These are phyloP conservation scores for Hipposideros armiger DNA, from an alignment of 2,113 vertebrate species.

Conservation along the genomic window DNA sequence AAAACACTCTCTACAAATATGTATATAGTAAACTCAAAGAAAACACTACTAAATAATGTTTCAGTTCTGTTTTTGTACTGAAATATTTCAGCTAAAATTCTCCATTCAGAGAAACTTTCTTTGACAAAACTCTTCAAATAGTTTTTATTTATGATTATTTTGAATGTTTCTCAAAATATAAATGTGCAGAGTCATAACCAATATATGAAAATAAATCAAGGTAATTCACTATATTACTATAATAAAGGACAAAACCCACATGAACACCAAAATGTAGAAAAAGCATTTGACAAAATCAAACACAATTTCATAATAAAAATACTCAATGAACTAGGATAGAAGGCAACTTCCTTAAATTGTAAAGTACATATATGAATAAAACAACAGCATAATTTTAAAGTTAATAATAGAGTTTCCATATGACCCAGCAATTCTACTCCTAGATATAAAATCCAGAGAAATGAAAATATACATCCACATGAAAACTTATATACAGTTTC, in stretches of 20 bases:
- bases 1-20: neutral
- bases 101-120: neutral
- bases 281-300: conserved; percentile 13
- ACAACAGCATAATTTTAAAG: neutral
- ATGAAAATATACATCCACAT: neutral
- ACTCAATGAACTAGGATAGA: neutral
- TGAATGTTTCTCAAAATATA: conserved; percentile 30
- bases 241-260: neutral
- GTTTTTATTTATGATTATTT: neutral
- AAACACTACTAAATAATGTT: neutral
- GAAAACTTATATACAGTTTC: neutral
- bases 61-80: neutral
- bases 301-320: neutral
- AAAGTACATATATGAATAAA: neutral
- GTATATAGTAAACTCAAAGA: neutral
- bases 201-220: neutral
- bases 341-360: neutral
- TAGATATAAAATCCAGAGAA: neutral
- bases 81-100: conserved; percentile 14
- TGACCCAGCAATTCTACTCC: neutral
- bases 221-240: neutral
- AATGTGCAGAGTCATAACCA: neutral
- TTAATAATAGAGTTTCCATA: neutral
- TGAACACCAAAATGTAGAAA: neutral
- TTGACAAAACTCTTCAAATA: conserved; percentile 9